Conservation (phyloP, 1,140 invertebrate species). For the Rhizoglyphus robini region DNA sequence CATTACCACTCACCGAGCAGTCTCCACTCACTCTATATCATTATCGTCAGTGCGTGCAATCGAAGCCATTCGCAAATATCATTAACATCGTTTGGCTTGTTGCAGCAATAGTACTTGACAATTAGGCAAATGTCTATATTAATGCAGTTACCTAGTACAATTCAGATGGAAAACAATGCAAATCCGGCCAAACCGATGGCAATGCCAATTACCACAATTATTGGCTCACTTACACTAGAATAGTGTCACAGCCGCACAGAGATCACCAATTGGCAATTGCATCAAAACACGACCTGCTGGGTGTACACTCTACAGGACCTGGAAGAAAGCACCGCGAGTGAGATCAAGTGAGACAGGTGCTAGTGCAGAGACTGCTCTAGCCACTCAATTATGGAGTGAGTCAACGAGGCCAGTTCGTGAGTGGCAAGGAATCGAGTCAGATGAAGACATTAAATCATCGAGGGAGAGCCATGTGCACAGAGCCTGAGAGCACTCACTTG, state of each 20-base stretch:
- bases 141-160: background rate
- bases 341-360: background rate
- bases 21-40: background rate
- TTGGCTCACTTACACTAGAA: background rate
- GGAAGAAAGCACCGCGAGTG: too few relatives aligned
- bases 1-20: background rate
- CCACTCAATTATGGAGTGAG: background rate
- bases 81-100: background rate
- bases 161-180: background rate
- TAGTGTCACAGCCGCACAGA: too few relatives aligned
- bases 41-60: background rate
- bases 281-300: too few relatives aligned
- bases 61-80: background rate
- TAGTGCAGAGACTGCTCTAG: background rate
- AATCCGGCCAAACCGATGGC: too few relatives aligned
- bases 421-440: background rate
- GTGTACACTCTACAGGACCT: too few relatives aligned
- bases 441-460: conserved; percentile 15
- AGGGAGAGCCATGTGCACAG: background rate
- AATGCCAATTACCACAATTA: background rate
- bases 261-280: too few relatives aligned
- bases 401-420: background rate
- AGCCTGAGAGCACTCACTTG: background rate
- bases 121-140: conserved; percentile 2
- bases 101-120: background rate